Evolutionary conservation across 2,113 vertebrate species (phyloP).

Genomic region (Verasper variegatus): DNA sequence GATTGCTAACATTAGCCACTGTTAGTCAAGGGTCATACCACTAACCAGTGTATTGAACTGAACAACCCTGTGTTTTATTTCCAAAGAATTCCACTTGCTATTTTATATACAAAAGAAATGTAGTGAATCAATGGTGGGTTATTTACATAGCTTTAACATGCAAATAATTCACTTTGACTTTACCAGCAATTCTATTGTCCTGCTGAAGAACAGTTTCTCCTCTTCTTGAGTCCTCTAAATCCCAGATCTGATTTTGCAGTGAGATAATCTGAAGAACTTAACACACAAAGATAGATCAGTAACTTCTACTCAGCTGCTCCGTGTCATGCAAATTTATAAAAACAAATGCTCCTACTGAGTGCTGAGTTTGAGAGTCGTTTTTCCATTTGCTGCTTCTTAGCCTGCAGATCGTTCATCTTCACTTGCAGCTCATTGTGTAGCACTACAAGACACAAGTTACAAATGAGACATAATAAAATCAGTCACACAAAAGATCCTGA

Average conservation of each 20-base stretch:
- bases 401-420: background rate
- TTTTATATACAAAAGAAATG: too few species aligned
- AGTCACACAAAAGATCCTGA: background rate
- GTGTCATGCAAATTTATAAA: background rate
- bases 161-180: background rate
- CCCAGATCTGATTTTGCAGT: conserved; percentile 52
- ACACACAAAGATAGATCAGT: background rate
- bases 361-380: background rate
- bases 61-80: too few species aligned
- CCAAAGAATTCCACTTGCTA: too few species aligned
- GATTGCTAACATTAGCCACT: too few species aligned
- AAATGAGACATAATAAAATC: background rate
- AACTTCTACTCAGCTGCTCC: background rate
- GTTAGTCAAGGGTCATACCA: too few species aligned
- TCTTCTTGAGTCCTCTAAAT: conserved; percentile 16
- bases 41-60: too few species aligned
- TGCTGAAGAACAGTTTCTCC: background rate
- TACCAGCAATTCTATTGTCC: conserved; percentile 4
- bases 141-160: background rate
- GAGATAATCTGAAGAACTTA: conserved; percentile 60
- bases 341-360: conserved; percentile 46
- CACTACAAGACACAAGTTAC: conserved; percentile 29
- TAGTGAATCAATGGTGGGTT: too few species aligned
- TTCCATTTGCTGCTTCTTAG: background rate
- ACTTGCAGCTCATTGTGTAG: conserved; percentile 24